A percentile compares a stretch with the other conserved stretches of the same genome.
Evolutionary conservation across 2,888 invertebrate genomes (phyloP).

Genomic region (Panopea generosa): DNA sequence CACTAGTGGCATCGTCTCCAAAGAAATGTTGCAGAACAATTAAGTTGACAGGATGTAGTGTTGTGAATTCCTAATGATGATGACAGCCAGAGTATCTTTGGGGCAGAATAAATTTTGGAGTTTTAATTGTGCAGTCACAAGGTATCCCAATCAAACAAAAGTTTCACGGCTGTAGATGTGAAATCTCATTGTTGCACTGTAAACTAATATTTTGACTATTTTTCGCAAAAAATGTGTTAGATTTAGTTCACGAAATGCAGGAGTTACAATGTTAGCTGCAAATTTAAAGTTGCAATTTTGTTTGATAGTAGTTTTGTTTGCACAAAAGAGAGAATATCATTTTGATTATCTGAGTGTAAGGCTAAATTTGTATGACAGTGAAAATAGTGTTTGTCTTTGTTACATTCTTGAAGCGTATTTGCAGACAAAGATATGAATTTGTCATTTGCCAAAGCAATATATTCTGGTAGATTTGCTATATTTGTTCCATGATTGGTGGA

Average conservation of each 20-base stretch:
- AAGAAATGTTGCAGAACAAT: too few relatives aligned
- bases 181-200: not conserved
- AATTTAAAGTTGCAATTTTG: constrained; percentile 8
- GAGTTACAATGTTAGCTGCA: not conserved
- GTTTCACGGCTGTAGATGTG: too few relatives aligned
- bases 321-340: not conserved
- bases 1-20: too few relatives aligned
- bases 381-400: not conserved
- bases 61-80: too few relatives aligned
- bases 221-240: constrained; percentile 5
- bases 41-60: too few relatives aligned
- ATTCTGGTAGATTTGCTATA: not conserved
- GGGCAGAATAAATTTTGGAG: too few relatives aligned
- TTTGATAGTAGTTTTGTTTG: constrained; percentile 11
- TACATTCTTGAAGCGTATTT: not conserved
- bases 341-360: not conserved
- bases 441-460: not conserved
- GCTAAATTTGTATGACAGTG: constrained; percentile 10
- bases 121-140: too few relatives aligned
- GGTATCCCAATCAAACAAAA: too few relatives aligned
- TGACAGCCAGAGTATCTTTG: too few relatives aligned
- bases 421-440: not conserved
- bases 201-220: constrained; percentile 1
- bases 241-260: constrained; percentile 7
- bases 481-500: constrained; percentile 5